Evolutionary conservation across 35 echinoderm and acorn worm species (phyloP).

Genomic region (Holothuria glaberrima): DNA sequence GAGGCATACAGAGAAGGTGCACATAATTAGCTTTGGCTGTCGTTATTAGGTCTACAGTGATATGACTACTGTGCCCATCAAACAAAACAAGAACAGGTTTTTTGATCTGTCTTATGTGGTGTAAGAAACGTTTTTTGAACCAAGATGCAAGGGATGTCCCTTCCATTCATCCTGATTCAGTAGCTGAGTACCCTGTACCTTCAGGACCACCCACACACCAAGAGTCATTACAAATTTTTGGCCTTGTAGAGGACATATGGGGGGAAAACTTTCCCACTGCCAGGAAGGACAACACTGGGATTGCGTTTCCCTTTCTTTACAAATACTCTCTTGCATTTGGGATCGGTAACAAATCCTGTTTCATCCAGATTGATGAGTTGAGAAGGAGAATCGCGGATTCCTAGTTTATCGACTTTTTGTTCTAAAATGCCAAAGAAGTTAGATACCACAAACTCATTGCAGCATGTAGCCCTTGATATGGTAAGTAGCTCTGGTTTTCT

Average conservation of each 20-base stretch:
- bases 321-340: constrained; percentile 62
- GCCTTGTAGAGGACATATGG: constrained; percentile 58
- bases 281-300: constrained; percentile 47
- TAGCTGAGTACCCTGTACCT: constrained; percentile 46
- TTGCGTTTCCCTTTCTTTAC: background rate
- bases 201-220: constrained; percentile 50
- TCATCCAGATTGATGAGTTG: background rate
- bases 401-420: background rate
- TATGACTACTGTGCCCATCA: constrained; percentile 58
- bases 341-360: constrained; percentile 52
- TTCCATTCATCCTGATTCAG: constrained; percentile 57
- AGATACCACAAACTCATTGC: no score
- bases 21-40: constrained; percentile 52
- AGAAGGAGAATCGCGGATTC: background rate
- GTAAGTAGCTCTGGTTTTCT: background rate
- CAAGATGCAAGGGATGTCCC: background rate
- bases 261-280: constrained; percentile 51
- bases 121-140: constrained; percentile 39
- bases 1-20: constrained; percentile 51
- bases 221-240: constrained; percentile 46
- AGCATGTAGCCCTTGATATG: no score
- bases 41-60: constrained; percentile 58
- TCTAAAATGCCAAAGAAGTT: background rate
- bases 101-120: constrained; percentile 58
- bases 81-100: constrained; percentile 59